phyloP scores from a whole-genome alignment of 2,797 vertebrate species.

The Sphenodon punctatus region DNA sequence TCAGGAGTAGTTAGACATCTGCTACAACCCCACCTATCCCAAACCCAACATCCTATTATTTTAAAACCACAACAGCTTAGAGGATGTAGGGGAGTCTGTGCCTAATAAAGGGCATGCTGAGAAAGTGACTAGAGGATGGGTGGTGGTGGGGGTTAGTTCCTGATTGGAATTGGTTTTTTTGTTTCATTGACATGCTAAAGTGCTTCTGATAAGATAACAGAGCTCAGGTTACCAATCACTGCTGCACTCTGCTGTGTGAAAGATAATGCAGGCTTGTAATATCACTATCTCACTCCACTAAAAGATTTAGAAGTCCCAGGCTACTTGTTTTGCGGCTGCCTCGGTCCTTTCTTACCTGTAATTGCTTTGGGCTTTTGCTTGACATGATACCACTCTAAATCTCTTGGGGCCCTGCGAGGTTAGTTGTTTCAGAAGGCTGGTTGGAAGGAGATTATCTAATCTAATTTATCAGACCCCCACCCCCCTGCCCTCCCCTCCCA shows the following conservation, averaged over 20 bases:
- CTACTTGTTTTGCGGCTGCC: conserved; percentile 53
- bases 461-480: no score
- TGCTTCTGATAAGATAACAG: background rate
- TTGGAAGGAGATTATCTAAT: conserved; percentile 42
- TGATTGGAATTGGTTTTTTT: background rate
- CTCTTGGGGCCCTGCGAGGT: conserved; percentile 32
- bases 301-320: conserved; percentile 65
- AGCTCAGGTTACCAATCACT: conserved; percentile 22
- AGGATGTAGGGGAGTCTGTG: background rate
- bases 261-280: conserved; percentile 52
- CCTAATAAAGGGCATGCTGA: background rate
- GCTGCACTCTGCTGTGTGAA: conserved; percentile 22
- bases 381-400: conserved; percentile 38
- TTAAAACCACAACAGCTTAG: background rate
- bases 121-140: background rate
- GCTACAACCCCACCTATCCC: no score
- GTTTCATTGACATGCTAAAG: background rate
- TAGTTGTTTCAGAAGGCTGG: conserved; percentile 41
- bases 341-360: conserved; percentile 60
- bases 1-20: no score
- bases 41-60: no score
- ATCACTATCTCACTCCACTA: conserved; percentile 40
- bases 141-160: background rate
- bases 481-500: no score
- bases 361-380: conserved; percentile 71